phyloP scores from a whole-genome alignment of 2,113 vertebrate genomes.

The Nestor notabilis region DNA sequence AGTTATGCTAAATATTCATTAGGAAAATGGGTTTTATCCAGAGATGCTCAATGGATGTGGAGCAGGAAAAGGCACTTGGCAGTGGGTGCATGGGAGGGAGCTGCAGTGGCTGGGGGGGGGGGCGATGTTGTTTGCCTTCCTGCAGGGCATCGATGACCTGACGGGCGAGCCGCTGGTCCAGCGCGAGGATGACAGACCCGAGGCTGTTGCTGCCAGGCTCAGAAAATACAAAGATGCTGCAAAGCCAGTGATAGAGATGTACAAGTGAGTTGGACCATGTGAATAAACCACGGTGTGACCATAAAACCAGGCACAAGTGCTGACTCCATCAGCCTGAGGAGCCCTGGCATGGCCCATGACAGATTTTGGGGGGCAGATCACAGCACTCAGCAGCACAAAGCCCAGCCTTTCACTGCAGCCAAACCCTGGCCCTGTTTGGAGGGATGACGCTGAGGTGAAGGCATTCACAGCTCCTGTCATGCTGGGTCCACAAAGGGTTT shows the following conservation, averaged over 20 bases:
- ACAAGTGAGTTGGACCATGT: constrained; percentile 81
- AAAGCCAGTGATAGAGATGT: constrained; percentile 92
- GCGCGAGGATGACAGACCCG: constrained; percentile 89
- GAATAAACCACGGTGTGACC: neutral
- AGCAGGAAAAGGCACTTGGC: fast-evolving
- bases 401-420: neutral
- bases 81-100: fast-evolving
- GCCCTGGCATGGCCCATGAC: fast-evolving
- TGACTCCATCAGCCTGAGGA: neutral
- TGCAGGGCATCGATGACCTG: constrained; percentile 90
- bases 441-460: neutral
- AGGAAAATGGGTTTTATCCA: neutral
- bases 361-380: neutral
- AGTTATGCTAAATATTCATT: fast-evolving
- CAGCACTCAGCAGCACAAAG: neutral
- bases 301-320: neutral
- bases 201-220: constrained; percentile 86
- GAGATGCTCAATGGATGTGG: neutral
- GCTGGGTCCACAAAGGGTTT: neutral
- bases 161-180: constrained; percentile 90
- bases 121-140: neutral
- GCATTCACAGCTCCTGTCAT: neutral
- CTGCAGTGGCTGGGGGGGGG: neutral
- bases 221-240: constrained; percentile 94
- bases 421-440: neutral